Evolutionary conservation across 1,140 invertebrate genomes (phyloP), one percentile per base, ranked within the genome.

Genomic region (Sycobia sp.): DNA sequence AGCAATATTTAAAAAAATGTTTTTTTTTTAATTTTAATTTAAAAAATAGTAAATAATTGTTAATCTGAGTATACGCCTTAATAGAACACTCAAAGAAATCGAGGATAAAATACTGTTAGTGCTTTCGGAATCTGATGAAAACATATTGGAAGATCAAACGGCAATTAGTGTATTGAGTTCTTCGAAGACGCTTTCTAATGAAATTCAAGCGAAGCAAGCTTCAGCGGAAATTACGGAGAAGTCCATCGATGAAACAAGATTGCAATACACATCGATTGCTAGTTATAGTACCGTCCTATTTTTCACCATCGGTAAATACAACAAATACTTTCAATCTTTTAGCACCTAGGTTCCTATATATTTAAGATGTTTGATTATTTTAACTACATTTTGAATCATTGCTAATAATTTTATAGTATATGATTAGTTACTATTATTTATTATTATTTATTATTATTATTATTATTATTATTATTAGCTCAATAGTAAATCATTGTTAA

Each of bases 81-180:
- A 34, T 66, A 92, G 93, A 67, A 88, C 91, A 76, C 76, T 98
- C 49, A 94, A 96, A 76, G 94, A 97, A 72, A 95, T 96, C 56
- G 96, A 98, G 82, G 91, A 95, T 80, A 93, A 96, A 82, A 98
- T 98, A 72, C 79, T 92, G 16, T 84, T 93, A 81, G 91, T 97
- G 0, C 81, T 99, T 5, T 90, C 89, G 14, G 90, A 91, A 0
- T 93, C 94, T 0, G 89, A 93, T 65, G 94, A 94, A 47, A 97
- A 97, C 81, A 93, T 98, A 72, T 83, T 98, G 22, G 96, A 98
- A 81, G 96, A 98, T 80, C 95, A 98, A 83, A 93, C 91, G 29
- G 95, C 94, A 13, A 95, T 98, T 14, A 89, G 90, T 76, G 89
- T 96, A 67, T 80, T 98, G 49, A 96, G 93, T 63, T 94, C 94